These are phyloP conservation scores for Zaprionus bogoriensis DNA, from an alignment of 2,888 invertebrate species.

Conservation along the genomic window DNA sequence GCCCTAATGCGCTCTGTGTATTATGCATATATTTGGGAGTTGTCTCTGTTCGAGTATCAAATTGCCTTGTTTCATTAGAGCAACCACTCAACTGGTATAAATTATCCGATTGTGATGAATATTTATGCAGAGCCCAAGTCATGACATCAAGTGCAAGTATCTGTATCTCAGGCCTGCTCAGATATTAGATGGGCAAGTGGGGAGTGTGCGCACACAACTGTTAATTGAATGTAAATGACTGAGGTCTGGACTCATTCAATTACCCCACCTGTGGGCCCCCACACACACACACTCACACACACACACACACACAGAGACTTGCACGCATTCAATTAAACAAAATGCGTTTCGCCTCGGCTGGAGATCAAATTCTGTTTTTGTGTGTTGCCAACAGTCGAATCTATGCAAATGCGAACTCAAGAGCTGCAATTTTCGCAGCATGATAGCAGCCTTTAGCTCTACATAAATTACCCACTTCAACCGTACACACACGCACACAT, in stretches of 20 bases:
- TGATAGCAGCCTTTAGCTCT: constrained; percentile 24
- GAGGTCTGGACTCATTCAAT: constrained; percentile 59
- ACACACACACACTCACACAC: not conserved
- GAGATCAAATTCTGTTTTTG: constrained; percentile 63
- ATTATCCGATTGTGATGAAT: constrained; percentile 35
- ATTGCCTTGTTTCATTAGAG: constrained; percentile 8
- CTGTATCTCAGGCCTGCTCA: constrained; percentile 31
- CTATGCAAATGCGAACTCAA: constrained; percentile 59
- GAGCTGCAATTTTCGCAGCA: constrained; percentile 47
- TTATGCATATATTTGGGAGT: not conserved
- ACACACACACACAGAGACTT: not conserved
- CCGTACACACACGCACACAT: constrained; percentile 8
- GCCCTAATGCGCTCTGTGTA: not conserved
- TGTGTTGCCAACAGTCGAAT: constrained; percentile 46
- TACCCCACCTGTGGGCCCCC: constrained; percentile 61
- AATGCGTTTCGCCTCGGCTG: constrained; percentile 33
- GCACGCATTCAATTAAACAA: constrained; percentile 40
- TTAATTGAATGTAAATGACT: constrained; percentile 72
- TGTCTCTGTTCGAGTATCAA: not conserved
- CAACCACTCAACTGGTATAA: constrained; percentile 20
- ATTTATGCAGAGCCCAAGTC: constrained; percentile 29
- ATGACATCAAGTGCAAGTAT: constrained; percentile 22
- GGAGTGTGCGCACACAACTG: constrained; percentile 48
- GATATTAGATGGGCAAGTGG: constrained; percentile 42
- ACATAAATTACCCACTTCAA: constrained; percentile 54